Base-by-base conservation (phyloP, 2,113 vertebrate genomes). In the Marmota monax region DNA sequence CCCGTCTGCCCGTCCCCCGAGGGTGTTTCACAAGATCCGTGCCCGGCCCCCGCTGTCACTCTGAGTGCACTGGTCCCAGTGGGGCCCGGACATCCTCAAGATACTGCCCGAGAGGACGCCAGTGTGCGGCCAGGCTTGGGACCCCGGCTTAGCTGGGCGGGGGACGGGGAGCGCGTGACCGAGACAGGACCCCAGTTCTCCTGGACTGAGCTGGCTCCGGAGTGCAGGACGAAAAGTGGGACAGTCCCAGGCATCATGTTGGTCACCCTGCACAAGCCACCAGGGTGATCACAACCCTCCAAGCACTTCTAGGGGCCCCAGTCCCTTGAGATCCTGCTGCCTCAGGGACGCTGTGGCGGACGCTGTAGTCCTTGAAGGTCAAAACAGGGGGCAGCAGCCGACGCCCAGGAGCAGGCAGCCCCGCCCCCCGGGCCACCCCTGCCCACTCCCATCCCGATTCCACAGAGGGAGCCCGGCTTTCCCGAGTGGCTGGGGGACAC, bases 401-500 rank as follows among this genome's bases (percentile, higher is more conserved):
- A 42, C 12, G 37, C 39, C 16, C 56, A 17, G 0, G 56, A 74
- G 3, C 34, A 27, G 8, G 32, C 25, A 25, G 51, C 20, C 56
- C 32, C 2, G 27, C 73, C 22, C 2, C 22, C 1, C 4, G 14
- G 17, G 53, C 39, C 20, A 4, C 13, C 32, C 5, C 56, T 4
- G 4, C 0, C 11, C 5, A 20, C 5, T 20, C 0, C 5, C 27
- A 37, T 58, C 56, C 32, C 20, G 5, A 22, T 25, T 84, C 65
- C 22, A 45, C 9, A 51, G 69, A 84, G 61, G 45, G 69, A 83
- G 29, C 18, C 10, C 3, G 70, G 48, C 45, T 92, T 92, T 48
- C 95, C 91, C 90, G 5, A 32, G 63, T 84, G 85, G 88, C 65
- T 92, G 94, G 92, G 74, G 85, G 63, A 77, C 1, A 34, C 20